A percentile compares a stretch with the other conserved stretches of the same genome.
phyloP scores from a whole-genome alignment of 2,797 vertebrate species.

The Salmo trutta region DNA sequence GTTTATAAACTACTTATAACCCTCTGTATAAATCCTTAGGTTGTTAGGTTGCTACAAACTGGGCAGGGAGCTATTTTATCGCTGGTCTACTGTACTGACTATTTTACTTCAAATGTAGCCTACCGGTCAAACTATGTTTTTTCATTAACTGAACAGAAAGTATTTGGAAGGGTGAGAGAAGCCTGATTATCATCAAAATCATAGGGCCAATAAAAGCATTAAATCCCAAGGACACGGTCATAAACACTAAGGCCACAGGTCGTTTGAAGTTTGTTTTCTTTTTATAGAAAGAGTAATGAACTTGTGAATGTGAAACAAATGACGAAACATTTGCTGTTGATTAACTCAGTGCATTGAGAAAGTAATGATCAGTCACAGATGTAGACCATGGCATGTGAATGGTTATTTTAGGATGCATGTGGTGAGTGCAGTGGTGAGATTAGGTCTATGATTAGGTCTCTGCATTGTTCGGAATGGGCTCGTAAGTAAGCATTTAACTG shows the following conservation, averaged over 20 bases:
- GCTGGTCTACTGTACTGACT: too few relatives aligned
- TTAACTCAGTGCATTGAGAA: conserved; percentile 11
- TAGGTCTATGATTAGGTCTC: too few relatives aligned
- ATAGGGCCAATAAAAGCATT: conserved; percentile 13
- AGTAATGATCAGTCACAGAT: not conserved
- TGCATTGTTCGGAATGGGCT: too few relatives aligned
- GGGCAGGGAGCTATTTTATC: too few relatives aligned
- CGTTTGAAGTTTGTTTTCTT: conserved; percentile 10
- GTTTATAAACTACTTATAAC: too few relatives aligned
- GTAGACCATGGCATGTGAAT: not conserved
- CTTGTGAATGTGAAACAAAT: conserved; percentile 12
- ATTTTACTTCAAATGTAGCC: not conserved
- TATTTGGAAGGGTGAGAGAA: not conserved
- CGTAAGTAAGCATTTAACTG: too few relatives aligned
- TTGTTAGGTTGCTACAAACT: too few relatives aligned
- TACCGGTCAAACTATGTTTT: not conserved
- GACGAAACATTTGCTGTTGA: conserved; percentile 15
- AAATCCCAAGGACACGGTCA: conserved; percentile 20
- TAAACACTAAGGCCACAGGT: conserved; percentile 8
- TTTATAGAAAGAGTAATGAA: conserved; percentile 18
- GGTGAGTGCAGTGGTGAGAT: conserved; percentile 3
- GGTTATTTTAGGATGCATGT: conserved; percentile 11
- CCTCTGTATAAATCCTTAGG: too few relatives aligned
- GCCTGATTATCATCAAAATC: conserved; percentile 21
- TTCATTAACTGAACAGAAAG: not conserved